Base-by-base conservation (phyloP, 1,140 invertebrate species). In the Trissolcus basalis region DNA sequence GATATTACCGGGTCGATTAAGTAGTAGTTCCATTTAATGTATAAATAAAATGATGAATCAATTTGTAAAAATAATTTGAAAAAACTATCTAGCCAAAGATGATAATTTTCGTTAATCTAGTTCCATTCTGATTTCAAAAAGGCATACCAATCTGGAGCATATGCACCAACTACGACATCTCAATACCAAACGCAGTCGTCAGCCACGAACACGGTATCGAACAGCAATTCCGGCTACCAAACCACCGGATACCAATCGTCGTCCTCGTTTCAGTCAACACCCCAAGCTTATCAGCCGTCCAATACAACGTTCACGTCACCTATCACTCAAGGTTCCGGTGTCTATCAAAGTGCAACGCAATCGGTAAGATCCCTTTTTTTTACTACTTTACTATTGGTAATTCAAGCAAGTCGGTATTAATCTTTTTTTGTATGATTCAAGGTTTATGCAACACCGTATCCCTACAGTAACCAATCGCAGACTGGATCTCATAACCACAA, bases 401-500 rank as follows among this genome's bases (percentile, higher is more conserved):
- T 13, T 44, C 0, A 1, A n/a, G 8, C 12, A 8, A 12, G 7
- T 44, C 12, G 4, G 43, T 44, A 41, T 27, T 44, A 48, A 11
- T 58, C 27, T 9, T 59, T 14, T 35, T 33, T 75, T 56, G 39
- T 70, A 59, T n/a, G 27, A 27, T 41, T 53, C 1, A 4, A 86
- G 85, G 85, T 85, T 16, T 88, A 88, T 49, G 84, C 80, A 0
- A 86, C 81, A 69, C 78, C 85, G 0, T 88, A 88, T 27, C 79
- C 75, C 55, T 88, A 88, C 14, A 79, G 78, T 33, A 84, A 74
- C 44, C 87, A 86, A 69, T 82, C 79, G 19, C 83, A 80, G 43
- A 39, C 87, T 44, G 81, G 79, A 56, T 83, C 88, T 59, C 89
- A 89, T 64, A 89, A 87, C 83, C 87, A 90, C 55, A 90, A 90